Conservation (phyloP, 2,888 invertebrate genomes). For the Cancer borealis region DNA sequence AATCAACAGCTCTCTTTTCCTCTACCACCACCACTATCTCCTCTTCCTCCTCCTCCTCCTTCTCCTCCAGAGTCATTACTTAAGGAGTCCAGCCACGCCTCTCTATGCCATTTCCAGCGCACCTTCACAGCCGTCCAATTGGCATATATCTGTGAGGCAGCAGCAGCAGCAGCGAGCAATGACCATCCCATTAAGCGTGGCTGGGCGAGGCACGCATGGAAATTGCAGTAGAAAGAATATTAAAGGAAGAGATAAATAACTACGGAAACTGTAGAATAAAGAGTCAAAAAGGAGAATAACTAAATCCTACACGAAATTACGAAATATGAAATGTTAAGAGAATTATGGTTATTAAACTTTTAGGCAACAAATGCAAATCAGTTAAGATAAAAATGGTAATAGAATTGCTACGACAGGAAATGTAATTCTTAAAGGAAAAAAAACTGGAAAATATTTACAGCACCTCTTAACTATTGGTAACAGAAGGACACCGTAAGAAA, state of each 20-base stretch:
- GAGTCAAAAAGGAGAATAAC: too few species aligned
- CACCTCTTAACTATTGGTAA: too few species aligned
- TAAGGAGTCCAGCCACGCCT: neutral
- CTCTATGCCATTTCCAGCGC: neutral
- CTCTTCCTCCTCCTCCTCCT: neutral
- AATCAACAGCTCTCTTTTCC: neutral
- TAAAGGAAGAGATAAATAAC: too few species aligned
- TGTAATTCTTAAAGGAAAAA: neutral
- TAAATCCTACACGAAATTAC: too few species aligned
- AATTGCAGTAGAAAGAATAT: too few species aligned
- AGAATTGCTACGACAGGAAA: neutral
- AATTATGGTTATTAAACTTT: too few species aligned
- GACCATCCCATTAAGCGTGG: neutral
- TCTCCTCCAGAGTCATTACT: neutral
- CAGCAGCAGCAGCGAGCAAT: neutral
- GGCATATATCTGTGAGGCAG: neutral
- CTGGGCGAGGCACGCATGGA: too few species aligned
- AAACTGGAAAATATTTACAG: neutral
- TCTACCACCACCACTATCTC: neutral
- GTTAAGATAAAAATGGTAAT: neutral
- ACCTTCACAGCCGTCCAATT: neutral
- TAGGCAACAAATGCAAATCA: too few species aligned
- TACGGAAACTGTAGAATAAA: too few species aligned
- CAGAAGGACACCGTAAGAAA: neutral
- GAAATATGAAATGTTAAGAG: too few species aligned